Conservation (phyloP, 2,113 vertebrate genomes). For the Polypterus senegalus region DNA sequence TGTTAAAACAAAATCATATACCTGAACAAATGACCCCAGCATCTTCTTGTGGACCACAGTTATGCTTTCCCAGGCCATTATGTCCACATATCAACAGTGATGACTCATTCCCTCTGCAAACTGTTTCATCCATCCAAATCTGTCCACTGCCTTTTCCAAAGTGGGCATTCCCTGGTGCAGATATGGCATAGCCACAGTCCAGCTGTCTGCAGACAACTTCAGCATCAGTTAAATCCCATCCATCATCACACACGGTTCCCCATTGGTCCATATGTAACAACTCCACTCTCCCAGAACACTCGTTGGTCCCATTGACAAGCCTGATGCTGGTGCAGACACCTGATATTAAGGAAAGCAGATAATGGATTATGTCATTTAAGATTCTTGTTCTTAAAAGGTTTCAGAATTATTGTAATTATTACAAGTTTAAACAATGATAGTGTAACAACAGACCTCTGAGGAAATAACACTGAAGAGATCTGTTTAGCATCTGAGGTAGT, state of each 20-base stretch:
- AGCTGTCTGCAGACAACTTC: constrained; percentile 38
- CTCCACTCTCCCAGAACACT: constrained; percentile 37
- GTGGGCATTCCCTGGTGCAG: constrained; percentile 22
- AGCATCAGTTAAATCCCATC: constrained; percentile 31
- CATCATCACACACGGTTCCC: constrained; percentile 33
- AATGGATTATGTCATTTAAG: too few relatives aligned
- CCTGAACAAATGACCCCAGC: constrained; percentile 36
- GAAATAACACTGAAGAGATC: too few relatives aligned
- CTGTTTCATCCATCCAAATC: constrained; percentile 20
- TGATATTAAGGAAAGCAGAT: too few relatives aligned
- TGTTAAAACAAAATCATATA: constrained; percentile 14
- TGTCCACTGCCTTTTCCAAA: neutral
- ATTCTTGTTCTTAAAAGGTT: too few relatives aligned
- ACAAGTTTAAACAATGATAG: too few relatives aligned
- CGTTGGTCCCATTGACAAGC: constrained; percentile 30
- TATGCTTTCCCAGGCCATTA: constrained; percentile 9
- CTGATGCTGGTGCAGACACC: too few relatives aligned
- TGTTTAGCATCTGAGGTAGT: too few relatives aligned
- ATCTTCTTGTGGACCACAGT: constrained; percentile 10
- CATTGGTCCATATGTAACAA: constrained; percentile 23
- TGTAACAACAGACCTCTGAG: too few relatives aligned
- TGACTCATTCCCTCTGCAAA: constrained; percentile 27
- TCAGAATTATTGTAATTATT: too few relatives aligned
- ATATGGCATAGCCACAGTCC: constrained; percentile 24
- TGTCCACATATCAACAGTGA: constrained; percentile 26